Evolutionary conservation across 2,113 vertebrate genomes (phyloP).

Genomic region (Melanerpes aurifrons): DNA sequence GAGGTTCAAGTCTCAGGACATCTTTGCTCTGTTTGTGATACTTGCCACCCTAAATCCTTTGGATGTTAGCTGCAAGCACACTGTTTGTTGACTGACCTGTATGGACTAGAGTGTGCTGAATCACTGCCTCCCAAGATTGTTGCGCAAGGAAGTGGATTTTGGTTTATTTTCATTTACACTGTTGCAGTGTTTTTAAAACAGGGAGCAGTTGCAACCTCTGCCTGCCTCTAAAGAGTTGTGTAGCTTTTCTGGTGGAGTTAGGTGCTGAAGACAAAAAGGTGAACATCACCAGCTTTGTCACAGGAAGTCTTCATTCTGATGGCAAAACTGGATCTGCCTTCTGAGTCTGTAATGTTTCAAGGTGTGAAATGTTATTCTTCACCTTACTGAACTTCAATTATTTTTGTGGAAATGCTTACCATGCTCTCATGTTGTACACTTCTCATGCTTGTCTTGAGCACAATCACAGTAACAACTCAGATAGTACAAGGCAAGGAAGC

Average conservation of each 20-base stretch:
- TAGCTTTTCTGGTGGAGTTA: not conserved
- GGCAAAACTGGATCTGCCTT: not conserved
- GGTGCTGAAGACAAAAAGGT: not conserved
- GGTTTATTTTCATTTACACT: not conserved
- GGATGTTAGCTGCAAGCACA: not conserved
- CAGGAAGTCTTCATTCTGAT: not conserved
- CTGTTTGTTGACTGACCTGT: not conserved
- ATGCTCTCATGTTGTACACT: not conserved
- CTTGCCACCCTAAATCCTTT: not conserved
- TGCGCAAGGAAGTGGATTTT: not conserved
- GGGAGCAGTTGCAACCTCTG: not conserved
- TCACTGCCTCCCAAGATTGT: not conserved
- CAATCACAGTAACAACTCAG: not conserved
- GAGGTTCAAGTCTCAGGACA: not conserved
- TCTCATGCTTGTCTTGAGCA: not conserved
- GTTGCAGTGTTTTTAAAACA: not conserved
- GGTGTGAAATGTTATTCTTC: not conserved
- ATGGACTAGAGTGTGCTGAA: not conserved
- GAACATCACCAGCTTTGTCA: not conserved
- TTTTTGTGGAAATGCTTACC: not conserved
- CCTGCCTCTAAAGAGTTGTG: not conserved
- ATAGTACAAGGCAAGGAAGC: not conserved
- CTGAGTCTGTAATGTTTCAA: not conserved
- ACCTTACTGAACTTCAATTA: not conserved
- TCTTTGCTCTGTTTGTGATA: not conserved